Evolutionary conservation across 2,113 vertebrate genomes (phyloP), one percentile per base, ranked within the genome.

Genomic region (Corvus cornix): DNA sequence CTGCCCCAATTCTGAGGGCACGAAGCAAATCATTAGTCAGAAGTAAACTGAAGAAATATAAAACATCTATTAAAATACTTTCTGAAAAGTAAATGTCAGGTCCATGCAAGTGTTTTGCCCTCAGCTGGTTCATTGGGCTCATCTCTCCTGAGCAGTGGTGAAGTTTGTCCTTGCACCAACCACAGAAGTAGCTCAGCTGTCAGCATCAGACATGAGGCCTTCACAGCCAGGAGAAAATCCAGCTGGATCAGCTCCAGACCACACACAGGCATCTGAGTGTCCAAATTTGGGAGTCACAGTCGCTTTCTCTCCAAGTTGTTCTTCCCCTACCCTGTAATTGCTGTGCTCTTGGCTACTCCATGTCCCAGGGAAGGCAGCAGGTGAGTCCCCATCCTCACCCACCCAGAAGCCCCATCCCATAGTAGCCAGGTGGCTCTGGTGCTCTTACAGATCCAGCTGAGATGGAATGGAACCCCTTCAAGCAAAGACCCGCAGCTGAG

Each of bases 31-130:
- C 13, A 87, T 95, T 96, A 78, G 74, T 88, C 56, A 88, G 69
- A 85, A 83, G 39, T 95, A 95, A 93, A 73, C 70, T 92, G 74
- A 77, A 73, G 13, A 92, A 94, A 92, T 79, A 53, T 72, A 76
- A 89, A 77, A 76, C 79, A 84, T 16, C 22, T 73, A 87, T 85
- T 58, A 74, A 93, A 96, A 91, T 67, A 66, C 76, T 92, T 89
- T 76, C 51, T 72, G 33, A 58, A 91, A 53, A 91, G 31, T 67
- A 67, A 69, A 20, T 21, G 27, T 67, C 59, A 58, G 27, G 44
- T 85, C 86, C 69, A 16, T 23, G 33, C 1, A 24, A 15, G 35
- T 35, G 11, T 46, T 76, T 58, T 77, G 6, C 33, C 20, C 27
- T 75, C 62, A 33, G 12, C 1, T 31, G 4, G 7, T 49, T 94